Evolutionary conservation across 2,113 vertebrate genomes (phyloP), one percentile per base, ranked within the genome.

Genomic region (Malurus alboscapulatus): DNA sequence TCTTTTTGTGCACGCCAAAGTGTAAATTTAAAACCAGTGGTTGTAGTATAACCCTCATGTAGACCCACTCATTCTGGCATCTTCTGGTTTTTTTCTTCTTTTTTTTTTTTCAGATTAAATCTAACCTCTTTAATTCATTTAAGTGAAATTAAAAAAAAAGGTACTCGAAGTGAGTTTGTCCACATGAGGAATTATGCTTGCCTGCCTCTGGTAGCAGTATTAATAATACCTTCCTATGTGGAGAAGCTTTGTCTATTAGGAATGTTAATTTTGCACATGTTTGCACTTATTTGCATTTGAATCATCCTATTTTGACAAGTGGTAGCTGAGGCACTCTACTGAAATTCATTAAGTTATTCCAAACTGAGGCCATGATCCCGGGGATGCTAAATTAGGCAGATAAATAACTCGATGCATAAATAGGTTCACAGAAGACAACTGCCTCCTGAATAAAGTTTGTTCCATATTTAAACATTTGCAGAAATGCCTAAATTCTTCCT

Each of bases 1-100:
- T 95, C 94, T 95, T 94, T 96, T 76, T 88, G 84, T 86, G 93
- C 91, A 83, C 3, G 82, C 91, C 94, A 94, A 72, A 87, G 89
- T 85, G 82, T 83, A 78, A 94, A 85, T 94, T 94, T 85, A 92
- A 95, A 96, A 67, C 53, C 47, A 68, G 59, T 92, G 90, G 54
- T 94, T 94, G 26, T 90, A 83, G 75, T 63, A 51, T n/a, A 95
- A 74, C 63, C 61, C 72, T 85, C 67, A 15, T 34, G 51, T 57
- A 91, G 63, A 80, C 30, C 77, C 59, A 73, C 53, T 77, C 51
- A 54, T 86, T 58, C 78, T 92, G 68, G 54, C 63, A 83, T 85
- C 47, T 73, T 69, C 54, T 88, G 72, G 13, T 11, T 53, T 68
- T 34, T 67, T 51, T 38, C 17, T 17, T 25, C 30, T 58, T 10